A percentile compares a stretch with the other conserved stretches of the same genome.
Conservation (phyloP, 2,888 invertebrate genomes). For the Sphinx pinastri region DNA sequence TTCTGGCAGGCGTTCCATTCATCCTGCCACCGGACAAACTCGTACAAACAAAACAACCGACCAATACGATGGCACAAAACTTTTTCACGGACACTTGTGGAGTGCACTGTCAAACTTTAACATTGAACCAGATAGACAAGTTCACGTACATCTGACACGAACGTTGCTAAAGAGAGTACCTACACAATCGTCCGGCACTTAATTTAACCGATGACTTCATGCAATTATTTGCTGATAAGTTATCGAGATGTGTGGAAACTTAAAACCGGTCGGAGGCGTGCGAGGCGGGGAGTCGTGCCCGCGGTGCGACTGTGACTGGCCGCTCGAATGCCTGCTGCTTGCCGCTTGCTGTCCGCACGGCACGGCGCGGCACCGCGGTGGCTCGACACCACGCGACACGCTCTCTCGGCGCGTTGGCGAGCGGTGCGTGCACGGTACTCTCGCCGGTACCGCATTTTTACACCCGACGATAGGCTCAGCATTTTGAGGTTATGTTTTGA, state of each 20-base stretch:
- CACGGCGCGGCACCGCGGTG: too few relatives aligned
- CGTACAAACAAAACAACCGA: conserved; percentile 64
- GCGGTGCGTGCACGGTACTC: conserved; percentile 43
- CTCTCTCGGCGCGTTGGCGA: conserved; percentile 41
- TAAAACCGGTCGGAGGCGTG: conserved; percentile 38
- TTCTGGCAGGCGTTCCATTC: conserved; percentile 79
- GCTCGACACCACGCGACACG: conserved; percentile 28
- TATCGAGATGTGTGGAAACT: conserved; percentile 64
- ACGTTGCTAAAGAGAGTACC: conserved; percentile 37
- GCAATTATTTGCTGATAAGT: conserved; percentile 77
- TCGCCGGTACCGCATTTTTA: conserved; percentile 65
- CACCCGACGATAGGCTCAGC: conserved; percentile 63
- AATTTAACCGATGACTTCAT: conserved; percentile 81
- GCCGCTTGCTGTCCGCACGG: not conserved
- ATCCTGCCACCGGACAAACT: conserved; percentile 62
- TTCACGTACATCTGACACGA: conserved; percentile 38
- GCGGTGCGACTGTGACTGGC: conserved; percentile 30
- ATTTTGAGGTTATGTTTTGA: conserved; percentile 76
- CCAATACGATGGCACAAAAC: conserved; percentile 69
- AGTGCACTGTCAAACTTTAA: conserved; percentile 67
- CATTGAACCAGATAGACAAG: conserved; percentile 37
- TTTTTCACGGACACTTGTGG: conserved; percentile 78
- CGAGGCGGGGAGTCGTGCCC: conserved; percentile 29
- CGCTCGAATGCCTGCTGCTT: not conserved
- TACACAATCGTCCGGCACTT: conserved; percentile 50